phyloP scores from a whole-genome alignment of 2,888 invertebrate genomes.

The Luperina nickerlii region DNA sequence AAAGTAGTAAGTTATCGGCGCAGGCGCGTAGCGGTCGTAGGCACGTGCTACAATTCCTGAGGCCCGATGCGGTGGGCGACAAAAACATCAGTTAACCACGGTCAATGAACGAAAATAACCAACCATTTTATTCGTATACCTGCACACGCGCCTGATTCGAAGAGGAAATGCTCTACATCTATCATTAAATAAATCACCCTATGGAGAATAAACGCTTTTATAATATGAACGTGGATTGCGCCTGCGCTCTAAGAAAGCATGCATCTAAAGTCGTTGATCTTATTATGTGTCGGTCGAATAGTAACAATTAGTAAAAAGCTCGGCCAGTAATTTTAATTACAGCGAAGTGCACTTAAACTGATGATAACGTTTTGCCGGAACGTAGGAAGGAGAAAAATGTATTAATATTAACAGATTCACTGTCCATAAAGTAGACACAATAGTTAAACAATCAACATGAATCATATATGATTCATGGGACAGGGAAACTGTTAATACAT shows the following conservation, averaged over 20 bases:
- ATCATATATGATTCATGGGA: no score
- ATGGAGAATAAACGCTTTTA: slow-evolving; percentile 56
- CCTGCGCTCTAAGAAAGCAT: slow-evolving; percentile 25
- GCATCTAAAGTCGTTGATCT: slow-evolving; percentile 41
- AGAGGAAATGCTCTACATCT: slow-evolving; percentile 67
- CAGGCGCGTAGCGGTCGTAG: slow-evolving; percentile 59
- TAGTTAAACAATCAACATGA: no score
- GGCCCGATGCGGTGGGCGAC: slow-evolving; percentile 68
- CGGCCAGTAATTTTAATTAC: slow-evolving; percentile 31
- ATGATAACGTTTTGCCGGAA: slow-evolving; percentile 16
- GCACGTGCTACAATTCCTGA: slow-evolving; percentile 59
- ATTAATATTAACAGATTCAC: no score
- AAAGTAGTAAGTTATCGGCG: slow-evolving; percentile 54
- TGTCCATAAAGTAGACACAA: no score
- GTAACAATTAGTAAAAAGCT: slow-evolving; percentile 47
- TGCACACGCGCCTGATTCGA: slow-evolving; percentile 67
- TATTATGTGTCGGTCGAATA: slow-evolving; percentile 16
- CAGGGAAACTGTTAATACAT: no score
- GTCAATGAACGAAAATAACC: slow-evolving; percentile 84
- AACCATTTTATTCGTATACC: slow-evolving; percentile 70
- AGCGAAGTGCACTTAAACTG: slow-evolving; percentile 34
- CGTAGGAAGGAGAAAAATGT: neutral
- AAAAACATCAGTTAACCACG: slow-evolving; percentile 79
- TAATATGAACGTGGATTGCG: slow-evolving; percentile 37
- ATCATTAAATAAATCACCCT: slow-evolving; percentile 71